Evolutionary conservation across 2,888 invertebrate species (phyloP).

Genomic region (Rhogogaster chlorosoma): DNA sequence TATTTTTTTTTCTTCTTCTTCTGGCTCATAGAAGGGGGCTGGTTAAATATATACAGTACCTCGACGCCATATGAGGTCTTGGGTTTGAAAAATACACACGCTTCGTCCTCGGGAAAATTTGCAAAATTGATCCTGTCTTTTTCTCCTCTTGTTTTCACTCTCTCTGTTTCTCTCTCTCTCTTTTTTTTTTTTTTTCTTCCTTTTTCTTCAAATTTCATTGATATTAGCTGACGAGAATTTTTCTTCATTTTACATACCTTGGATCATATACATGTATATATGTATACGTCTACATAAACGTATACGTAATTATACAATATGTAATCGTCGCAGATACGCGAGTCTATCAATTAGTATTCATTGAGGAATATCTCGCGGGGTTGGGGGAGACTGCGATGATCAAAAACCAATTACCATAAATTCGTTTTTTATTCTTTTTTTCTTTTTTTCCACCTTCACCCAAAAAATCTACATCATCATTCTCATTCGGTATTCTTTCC

Average conservation of each 20-base stretch:
- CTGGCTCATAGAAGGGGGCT: conserved; percentile 6
- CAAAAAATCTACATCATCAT: conserved; percentile 10
- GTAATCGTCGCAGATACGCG: not conserved
- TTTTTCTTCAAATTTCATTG: not conserved
- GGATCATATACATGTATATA: not conserved
- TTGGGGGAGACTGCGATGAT: not conserved
- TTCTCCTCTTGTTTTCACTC: not conserved
- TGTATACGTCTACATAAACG: too few species aligned
- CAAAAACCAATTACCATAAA: conserved; percentile 40
- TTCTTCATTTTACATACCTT: not conserved
- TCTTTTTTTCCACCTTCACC: not conserved
- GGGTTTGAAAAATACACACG: conserved; percentile 22
- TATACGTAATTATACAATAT: not conserved
- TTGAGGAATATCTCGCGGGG: not conserved
- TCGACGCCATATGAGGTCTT: conserved; percentile 34
- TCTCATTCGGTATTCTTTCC: conserved; percentile 43
- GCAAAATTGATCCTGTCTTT: conserved; percentile 6
- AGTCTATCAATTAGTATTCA: conserved; percentile 6
- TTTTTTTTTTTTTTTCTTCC: not conserved
- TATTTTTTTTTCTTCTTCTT: conserved; percentile 2
- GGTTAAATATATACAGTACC: conserved; percentile 35
- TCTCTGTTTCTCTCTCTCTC: not conserved
- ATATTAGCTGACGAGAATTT: not conserved
- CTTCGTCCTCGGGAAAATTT: conserved; percentile 8
- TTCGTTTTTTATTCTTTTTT: not conserved